A percentile compares a stretch with the other conserved stretches of the same genome.
These are phyloP conservation scores for Callipepla californica DNA, from an alignment of 2,113 vertebrate genomes.

Conservation along the genomic window DNA sequence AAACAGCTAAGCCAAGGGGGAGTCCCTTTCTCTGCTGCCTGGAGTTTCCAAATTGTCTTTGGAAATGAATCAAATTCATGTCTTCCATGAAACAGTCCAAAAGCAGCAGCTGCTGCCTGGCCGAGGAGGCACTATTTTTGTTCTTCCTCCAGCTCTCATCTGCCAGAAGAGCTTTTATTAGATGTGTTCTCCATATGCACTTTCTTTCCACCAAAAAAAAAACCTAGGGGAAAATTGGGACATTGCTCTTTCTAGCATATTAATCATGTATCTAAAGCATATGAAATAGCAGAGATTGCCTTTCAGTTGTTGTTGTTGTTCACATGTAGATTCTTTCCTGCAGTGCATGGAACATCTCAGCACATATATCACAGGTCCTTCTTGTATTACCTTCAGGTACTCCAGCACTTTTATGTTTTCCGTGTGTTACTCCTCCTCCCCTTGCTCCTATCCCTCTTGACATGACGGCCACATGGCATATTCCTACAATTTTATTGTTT, in stretches of 20 bases:
- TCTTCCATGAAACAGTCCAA: constrained; percentile 42
- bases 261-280: background rate
- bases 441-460: background rate
- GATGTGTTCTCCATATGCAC: background rate
- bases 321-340: background rate
- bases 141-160: background rate
- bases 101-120: constrained; percentile 31
- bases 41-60: constrained; percentile 56
- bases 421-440: background rate
- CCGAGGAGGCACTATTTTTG: background rate
- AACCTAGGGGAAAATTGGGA: constrained; percentile 11
- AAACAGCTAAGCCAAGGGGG: constrained; percentile 1
- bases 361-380: background rate
- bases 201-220: constrained; percentile 13
- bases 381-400: accelerated
- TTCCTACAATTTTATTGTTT: background rate
- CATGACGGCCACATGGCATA: background rate
- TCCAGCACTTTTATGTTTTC: background rate
- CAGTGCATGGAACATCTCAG: background rate
- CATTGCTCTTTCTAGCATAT: background rate
- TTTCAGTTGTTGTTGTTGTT: no score
- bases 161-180: constrained; percentile 11
- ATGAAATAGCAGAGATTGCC: background rate
- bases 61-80: constrained; percentile 49
- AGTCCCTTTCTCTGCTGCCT: constrained; percentile 44